A percentile compares a stretch with the other conserved stretches of the same genome.
phyloP scores from a whole-genome alignment of 1,140 invertebrate species.

The Fopius arisanus region DNA sequence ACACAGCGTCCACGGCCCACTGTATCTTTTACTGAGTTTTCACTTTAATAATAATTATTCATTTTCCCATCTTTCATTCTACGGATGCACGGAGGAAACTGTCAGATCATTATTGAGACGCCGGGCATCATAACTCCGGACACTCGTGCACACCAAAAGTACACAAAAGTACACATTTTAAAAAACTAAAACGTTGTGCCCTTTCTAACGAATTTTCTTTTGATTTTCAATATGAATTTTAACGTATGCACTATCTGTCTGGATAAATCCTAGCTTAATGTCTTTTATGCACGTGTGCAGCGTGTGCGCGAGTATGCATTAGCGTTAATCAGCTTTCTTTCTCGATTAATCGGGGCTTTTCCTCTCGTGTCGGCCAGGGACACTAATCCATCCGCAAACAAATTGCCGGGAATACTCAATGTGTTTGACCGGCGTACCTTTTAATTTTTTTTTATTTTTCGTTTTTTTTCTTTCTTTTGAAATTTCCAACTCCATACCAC shows the following conservation, averaged over 20 bases:
- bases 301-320: not conserved
- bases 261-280: not conserved
- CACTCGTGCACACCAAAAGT: slow-evolving; percentile 1
- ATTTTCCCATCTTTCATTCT: not conserved
- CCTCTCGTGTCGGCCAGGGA: not conserved
- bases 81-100: slow-evolving; percentile 13
- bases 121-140: slow-evolving; percentile 25
- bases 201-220: slow-evolving; percentile 14
- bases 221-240: slow-evolving; percentile 13
- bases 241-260: not conserved
- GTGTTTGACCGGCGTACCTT: not conserved
- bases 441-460: slow-evolving; percentile 5
- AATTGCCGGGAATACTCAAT: not conserved
- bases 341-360: not conserved
- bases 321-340: not conserved
- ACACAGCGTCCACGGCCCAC: slow-evolving; percentile 21
- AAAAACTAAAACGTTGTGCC: slow-evolving; percentile 10
- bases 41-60: not conserved
- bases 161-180: not conserved
- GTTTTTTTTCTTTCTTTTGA: slow-evolving; percentile 9
- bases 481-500: not conserved
- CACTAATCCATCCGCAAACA: not conserved
- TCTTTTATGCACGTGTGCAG: not conserved
- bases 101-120: not conserved
- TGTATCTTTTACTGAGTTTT: slow-evolving; percentile 25